phyloP scores from a whole-genome alignment of 1,140 invertebrate genomes.

The Popillia japonica region DNA sequence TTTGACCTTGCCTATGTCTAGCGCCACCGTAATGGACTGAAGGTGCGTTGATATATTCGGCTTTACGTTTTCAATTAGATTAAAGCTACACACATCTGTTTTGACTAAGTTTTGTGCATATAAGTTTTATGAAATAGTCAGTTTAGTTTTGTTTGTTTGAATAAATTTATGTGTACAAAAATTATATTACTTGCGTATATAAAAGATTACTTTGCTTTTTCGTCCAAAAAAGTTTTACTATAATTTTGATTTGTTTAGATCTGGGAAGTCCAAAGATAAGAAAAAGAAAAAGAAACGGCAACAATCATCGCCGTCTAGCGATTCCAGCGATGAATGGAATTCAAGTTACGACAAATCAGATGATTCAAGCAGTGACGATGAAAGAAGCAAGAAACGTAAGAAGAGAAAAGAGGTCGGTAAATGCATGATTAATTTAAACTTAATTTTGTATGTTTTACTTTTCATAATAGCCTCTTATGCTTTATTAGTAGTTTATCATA shows the following conservation, averaged over 20 bases:
- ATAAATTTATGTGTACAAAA: slow-evolving; percentile 28
- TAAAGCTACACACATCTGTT: slow-evolving; percentile 23
- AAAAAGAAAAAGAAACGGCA: slow-evolving; percentile 56
- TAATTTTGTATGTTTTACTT: not conserved
- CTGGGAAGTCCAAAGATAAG: slow-evolving; percentile 51
- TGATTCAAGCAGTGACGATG: slow-evolving; percentile 53
- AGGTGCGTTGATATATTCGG: slow-evolving; percentile 54
- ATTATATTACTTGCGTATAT: not conserved
- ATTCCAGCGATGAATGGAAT: slow-evolving; percentile 49
- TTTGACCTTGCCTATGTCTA: slow-evolving; percentile 56
- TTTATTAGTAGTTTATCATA: not conserved
- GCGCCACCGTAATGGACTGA: slow-evolving; percentile 53
- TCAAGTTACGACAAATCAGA: slow-evolving; percentile 47
- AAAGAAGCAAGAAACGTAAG: slow-evolving; percentile 52
- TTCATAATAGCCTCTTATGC: slow-evolving; percentile 6
- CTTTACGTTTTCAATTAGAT: slow-evolving; percentile 40
- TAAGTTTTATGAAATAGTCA: slow-evolving; percentile 25
- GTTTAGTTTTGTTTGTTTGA: not conserved
- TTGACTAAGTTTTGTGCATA: slow-evolving; percentile 36
- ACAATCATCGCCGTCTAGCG: slow-evolving; percentile 43
- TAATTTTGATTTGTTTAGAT: slow-evolving; percentile 48
- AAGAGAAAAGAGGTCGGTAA: slow-evolving; percentile 57
- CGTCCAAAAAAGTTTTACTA: not conserved
- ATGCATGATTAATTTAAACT: not conserved
- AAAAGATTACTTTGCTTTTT: not conserved